Percentiles rank a stretch among this genome's conserved stretches.
Evolutionary conservation across 2,888 invertebrate genomes (phyloP).

Genomic region (Diarsia dahlii): DNA sequence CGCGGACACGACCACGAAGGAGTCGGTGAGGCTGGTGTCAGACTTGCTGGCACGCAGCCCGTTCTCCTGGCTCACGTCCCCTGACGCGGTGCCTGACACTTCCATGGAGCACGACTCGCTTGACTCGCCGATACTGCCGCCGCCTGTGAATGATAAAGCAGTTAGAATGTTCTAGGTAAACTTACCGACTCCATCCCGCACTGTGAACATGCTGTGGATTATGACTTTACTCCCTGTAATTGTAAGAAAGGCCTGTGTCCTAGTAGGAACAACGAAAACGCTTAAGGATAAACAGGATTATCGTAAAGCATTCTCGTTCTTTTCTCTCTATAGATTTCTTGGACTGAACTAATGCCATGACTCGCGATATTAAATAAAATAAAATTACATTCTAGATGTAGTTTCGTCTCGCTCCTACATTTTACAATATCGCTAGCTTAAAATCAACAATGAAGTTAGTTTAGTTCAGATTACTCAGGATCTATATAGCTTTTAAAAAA

Average conservation of each 20-base stretch:
- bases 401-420: background rate
- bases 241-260: no score
- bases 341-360: no score
- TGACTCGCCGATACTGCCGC: conserved; percentile 90
- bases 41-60: conserved; percentile 96
- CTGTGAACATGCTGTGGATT: no score
- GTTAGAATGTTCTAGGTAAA: background rate
- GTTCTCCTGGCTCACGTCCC: conserved; percentile 78
- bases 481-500: no score
- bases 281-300: no score
- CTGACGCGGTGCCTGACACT: conserved; percentile 52
- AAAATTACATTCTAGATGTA: background rate
- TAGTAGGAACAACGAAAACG: no score
- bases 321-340: no score
- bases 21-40: conserved; percentile 97
- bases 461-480: background rate
- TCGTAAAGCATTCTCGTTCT: no score
- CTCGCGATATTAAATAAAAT: no score
- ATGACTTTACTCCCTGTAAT: no score
- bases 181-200: background rate
- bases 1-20: conserved; percentile 95
- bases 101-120: conserved; percentile 83
- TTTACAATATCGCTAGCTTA: background rate
- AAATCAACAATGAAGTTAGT: no score
- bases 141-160: conserved; percentile 78